phyloP scores from a whole-genome alignment of 53 echinoderm and acorn worm genomes.

The Apostichopus leukothele region DNA sequence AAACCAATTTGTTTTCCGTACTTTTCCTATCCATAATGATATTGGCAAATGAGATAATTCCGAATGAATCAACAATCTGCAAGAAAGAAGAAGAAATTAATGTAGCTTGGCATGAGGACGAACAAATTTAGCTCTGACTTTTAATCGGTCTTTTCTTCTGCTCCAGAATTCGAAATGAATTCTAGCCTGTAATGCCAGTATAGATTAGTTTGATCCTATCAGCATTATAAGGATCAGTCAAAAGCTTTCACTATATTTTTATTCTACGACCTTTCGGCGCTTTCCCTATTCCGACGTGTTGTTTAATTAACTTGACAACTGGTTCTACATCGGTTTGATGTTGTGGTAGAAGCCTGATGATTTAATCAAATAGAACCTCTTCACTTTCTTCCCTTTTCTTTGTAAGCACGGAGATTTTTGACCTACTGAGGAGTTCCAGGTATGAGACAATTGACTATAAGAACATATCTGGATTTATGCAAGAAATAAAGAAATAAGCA shows the following conservation, averaged over 20 bases:
- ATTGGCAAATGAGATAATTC: neutral
- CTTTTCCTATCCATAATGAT: neutral
- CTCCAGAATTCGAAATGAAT: constrained; percentile 29
- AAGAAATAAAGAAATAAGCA: too few species aligned
- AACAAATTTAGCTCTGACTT: constrained; percentile 22
- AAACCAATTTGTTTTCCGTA: neutral
- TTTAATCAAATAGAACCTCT: neutral
- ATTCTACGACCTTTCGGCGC: constrained; percentile 28
- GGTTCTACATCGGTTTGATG: neutral
- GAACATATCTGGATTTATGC: too few species aligned
- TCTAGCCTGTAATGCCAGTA: constrained; percentile 17
- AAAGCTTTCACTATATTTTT: constrained; percentile 15
- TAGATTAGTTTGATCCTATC: constrained; percentile 35
- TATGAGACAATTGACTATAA: too few species aligned
- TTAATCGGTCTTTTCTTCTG: constrained; percentile 3
- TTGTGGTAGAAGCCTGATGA: neutral
- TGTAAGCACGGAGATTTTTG: too few species aligned
- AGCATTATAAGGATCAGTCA: neutral
- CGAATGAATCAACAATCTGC: neutral
- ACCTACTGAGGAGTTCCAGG: too few species aligned
- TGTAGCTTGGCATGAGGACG: constrained; percentile 20
- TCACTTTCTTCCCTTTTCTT: neutral
- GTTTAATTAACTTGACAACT: constrained; percentile 11
- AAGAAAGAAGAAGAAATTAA: neutral
- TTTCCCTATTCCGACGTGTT: neutral